A percentile compares a stretch with the other conserved stretches of the same genome.
Conservation (phyloP, 2,797 vertebrate species). For the Sternotherus odoratus region DNA sequence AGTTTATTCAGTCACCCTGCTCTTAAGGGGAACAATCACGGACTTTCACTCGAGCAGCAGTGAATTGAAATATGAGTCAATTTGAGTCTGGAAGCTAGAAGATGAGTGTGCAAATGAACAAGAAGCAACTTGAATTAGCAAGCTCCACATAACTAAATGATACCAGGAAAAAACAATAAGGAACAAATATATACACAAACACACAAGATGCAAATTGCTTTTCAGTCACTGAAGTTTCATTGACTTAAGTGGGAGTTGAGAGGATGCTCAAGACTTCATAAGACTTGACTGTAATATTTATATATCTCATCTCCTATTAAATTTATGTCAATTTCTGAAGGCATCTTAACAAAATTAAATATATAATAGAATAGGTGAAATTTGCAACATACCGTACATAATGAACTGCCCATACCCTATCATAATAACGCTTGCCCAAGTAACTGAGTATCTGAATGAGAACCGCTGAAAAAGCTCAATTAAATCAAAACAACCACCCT, state of each 20-base stretch:
- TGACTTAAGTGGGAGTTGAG: neutral
- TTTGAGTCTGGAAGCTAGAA: neutral
- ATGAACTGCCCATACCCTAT: neutral
- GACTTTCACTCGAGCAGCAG: neutral
- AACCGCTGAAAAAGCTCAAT: neutral
- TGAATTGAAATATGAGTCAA: neutral
- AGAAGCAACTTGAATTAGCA: neutral
- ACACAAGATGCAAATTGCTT: neutral
- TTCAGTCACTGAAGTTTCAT: neutral
- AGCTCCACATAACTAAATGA: neutral
- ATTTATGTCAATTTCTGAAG: neutral
- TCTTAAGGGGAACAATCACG: neutral
- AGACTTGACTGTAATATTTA: neutral
- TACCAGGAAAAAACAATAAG: neutral
- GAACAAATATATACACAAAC: neutral
- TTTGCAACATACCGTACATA: neutral
- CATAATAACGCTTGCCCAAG: neutral
- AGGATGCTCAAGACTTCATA: neutral
- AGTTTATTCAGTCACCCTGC: neutral
- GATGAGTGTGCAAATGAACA: neutral
- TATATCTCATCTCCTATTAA: neutral
- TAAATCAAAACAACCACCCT: neutral
- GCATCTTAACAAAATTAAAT: neutral
- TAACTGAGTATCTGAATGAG: neutral
- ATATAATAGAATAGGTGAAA: neutral